Evolutionary conservation across 2,113 vertebrate species (phyloP).

Genomic region (Nothoprocta pentlandii): DNA sequence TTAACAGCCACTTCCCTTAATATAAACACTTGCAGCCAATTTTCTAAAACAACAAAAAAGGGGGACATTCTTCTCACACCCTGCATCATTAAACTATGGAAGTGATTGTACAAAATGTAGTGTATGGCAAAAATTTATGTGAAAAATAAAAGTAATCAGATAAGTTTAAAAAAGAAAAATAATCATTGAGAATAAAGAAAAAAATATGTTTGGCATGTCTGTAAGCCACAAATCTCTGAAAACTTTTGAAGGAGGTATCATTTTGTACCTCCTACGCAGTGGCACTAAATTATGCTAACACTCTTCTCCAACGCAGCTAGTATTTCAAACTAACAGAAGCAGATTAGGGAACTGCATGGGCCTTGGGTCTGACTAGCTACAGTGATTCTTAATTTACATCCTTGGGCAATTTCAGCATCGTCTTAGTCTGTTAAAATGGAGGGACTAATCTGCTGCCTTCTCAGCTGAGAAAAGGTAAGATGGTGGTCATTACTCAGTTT

Average conservation of each 20-base stretch:
- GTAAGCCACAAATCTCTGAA: not conserved
- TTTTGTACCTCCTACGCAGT: conserved; percentile 19
- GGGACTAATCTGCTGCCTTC: not conserved
- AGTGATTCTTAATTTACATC: not conserved
- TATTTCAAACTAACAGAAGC: not conserved
- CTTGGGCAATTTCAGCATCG: not conserved
- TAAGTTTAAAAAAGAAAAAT: conserved; percentile 6
- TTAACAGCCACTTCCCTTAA: not conserved
- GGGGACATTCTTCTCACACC: not conserved
- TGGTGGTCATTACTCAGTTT: not conserved
- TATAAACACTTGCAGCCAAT: not conserved
- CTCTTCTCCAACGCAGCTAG: not conserved
- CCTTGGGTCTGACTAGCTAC: not conserved
- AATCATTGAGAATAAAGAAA: not conserved
- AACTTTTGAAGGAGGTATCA: not conserved
- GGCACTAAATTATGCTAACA: not conserved
- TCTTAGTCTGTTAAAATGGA: not conserved
- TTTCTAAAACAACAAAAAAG: not conserved
- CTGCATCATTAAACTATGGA: not conserved
- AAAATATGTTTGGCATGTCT: not conserved
- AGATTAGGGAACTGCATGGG: not conserved
- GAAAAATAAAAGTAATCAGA: not conserved
- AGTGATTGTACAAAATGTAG: not conserved
- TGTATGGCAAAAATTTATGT: conserved; percentile 14
- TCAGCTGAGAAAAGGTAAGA: not conserved